Evolutionary conservation across 2,797 vertebrate genomes (phyloP).

Genomic region (Crocodylus rhombifer): DNA sequence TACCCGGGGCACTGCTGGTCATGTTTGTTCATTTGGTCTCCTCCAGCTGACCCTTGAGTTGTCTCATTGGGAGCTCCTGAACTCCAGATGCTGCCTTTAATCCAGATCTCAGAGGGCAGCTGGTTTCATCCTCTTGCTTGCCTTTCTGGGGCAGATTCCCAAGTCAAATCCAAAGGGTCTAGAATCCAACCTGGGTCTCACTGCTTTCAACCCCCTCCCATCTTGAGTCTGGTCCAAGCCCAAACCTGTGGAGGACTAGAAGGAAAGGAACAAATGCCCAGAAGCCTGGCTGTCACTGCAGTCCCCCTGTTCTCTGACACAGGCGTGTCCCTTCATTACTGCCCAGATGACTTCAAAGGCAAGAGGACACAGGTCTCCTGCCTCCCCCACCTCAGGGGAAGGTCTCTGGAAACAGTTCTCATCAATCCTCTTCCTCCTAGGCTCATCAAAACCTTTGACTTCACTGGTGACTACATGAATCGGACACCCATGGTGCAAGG

Average conservation of each 20-base stretch:
- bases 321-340: neutral
- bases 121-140: neutral
- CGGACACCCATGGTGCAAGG: slow-evolving; percentile 84
- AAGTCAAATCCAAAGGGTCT: neutral
- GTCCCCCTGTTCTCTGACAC: neutral
- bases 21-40: neutral
- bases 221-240: neutral
- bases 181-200: neutral
- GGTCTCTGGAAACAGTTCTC: neutral
- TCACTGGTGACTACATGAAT: slow-evolving; percentile 53
- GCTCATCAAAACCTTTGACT: slow-evolving; percentile 82
- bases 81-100: neutral
- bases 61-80: neutral
- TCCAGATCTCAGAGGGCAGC: neutral
- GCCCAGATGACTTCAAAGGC: neutral
- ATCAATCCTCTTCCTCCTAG: slow-evolving; percentile 69
- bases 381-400: rapidly evolving
- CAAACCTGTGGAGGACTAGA: neutral
- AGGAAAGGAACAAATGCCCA: neutral
- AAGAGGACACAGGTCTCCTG: rapidly evolving
- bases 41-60: neutral
- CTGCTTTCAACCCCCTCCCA: neutral
- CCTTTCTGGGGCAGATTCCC: neutral
- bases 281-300: neutral
- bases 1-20: neutral